Base-by-base conservation (phyloP, 2,113 vertebrate genomes). In the Mirounga angustirostris region DNA sequence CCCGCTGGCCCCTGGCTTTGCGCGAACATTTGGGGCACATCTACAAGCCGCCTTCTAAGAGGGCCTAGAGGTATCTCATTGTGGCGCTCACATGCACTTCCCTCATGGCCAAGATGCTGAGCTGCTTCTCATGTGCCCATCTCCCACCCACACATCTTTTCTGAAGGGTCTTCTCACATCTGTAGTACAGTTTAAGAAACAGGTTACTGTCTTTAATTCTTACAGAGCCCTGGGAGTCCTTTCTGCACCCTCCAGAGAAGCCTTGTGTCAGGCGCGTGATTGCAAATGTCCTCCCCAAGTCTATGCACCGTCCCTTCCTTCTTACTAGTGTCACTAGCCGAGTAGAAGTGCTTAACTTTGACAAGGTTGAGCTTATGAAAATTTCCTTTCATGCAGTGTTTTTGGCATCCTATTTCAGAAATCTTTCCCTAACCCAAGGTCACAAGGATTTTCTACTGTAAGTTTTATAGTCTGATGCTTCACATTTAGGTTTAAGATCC, bases 21-120 rank as follows among this genome's bases (percentile, higher is more conserved):
- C 11, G 0, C 0, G 0, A 12, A 46, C n/a, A 9, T 7, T 7
- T 1, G n/a, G 26, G 1, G 3, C 5, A 2, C 10, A 5, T 3
- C 78, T 8, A 12, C 4, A 13, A 21, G 4, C 9, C 6, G 54
- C 59, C 22, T 58, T 33, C 78, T 19, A 0, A 46, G 0, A 50
- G 28, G 18, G 7, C 0, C 26, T 15, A 13, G 4, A 3, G 4
- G 19, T 0, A 1, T 5, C 80, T 65, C 26, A n/a, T 1, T 8
- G n/a, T 3, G 36, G 33, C 11, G 56, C 0, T 3, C 26, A 10
- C 1, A 7, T 8, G 28, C 12, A 40, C 11, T 3, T 28, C 19
- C 84, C 92, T 71, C 10, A 2, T 0, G 24, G 22, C 58, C 78
- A 40, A 30, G 40, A 9, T 6, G 30, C 18, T 2, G 56, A 43